Conservation (phyloP, 1,140 invertebrate genomes). For the Hypothenemus hampei region DNA sequence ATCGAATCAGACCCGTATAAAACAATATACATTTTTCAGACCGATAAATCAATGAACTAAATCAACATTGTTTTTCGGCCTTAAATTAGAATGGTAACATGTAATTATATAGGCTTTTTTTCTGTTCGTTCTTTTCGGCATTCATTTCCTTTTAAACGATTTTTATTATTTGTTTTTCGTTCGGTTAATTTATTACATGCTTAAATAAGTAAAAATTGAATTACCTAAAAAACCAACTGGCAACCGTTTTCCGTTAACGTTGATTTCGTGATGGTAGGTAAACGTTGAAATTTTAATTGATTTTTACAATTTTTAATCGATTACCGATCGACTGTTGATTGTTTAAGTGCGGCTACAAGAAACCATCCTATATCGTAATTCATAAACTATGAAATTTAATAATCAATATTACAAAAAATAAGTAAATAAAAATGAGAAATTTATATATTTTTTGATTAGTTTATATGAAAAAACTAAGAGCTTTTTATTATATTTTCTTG, state of each 20-base stretch:
- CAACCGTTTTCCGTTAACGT: constrained; percentile 17
- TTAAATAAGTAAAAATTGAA: constrained; percentile 23
- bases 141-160: constrained; percentile 22
- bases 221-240: constrained; percentile 22
- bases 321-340: too few species aligned
- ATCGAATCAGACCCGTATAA: constrained; percentile 38
- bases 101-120: constrained; percentile 21
- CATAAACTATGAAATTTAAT: too few species aligned
- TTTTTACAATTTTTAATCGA: too few species aligned
- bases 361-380: too few species aligned
- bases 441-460: too few species aligned
- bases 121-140: constrained; percentile 17
- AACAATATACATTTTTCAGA: constrained; percentile 40
- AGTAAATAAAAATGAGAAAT: too few species aligned
- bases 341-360: too few species aligned
- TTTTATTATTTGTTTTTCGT: constrained; percentile 16
- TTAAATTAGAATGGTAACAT: constrained; percentile 22
- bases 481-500: too few species aligned
- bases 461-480: too few species aligned
- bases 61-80: constrained; percentile 32
- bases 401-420: too few species aligned
- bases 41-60: constrained; percentile 40
- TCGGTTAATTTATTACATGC: constrained; percentile 21
- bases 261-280: constrained; percentile 17
- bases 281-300: too few species aligned